Percentiles rank a stretch among this genome's conserved stretches.
phyloP scores from a whole-genome alignment of 2,888 invertebrate species.

The Cryptus armator region DNA sequence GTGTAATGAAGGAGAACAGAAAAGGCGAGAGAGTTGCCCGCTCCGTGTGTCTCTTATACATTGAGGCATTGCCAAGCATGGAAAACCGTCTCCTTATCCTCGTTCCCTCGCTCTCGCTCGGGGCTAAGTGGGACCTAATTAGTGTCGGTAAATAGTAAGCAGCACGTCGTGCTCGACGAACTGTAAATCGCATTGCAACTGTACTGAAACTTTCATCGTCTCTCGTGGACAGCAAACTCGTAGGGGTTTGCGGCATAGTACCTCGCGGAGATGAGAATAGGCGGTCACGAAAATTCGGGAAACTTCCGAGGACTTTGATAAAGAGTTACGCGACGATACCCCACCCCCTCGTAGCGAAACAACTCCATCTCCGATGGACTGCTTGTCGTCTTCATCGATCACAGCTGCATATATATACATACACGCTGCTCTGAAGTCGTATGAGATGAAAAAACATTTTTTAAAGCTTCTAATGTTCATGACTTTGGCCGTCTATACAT shows the following conservation, averaged over 20 bases:
- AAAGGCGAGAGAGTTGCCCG: background rate
- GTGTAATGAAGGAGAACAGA: slow-evolving; percentile 5
- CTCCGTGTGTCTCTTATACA: background rate
- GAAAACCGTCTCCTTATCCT: slow-evolving; percentile 5
- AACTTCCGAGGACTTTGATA: background rate
- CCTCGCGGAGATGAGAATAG: background rate
- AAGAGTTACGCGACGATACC: slow-evolving; percentile 24
- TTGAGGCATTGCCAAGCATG: background rate
- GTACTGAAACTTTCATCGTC: slow-evolving; percentile 8
- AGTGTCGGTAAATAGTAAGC: slow-evolving; percentile 29
- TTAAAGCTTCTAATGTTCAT: background rate
- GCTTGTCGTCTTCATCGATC: background rate
- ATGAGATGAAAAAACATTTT: background rate
- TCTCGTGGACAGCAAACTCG: background rate
- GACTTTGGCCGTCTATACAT: background rate
- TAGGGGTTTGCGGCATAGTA: background rate
- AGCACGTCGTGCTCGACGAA: background rate
- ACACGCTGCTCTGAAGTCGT: background rate
- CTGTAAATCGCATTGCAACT: slow-evolving; percentile 40
- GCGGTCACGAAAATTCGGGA: background rate
- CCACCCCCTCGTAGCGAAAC: background rate
- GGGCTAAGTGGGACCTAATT: slow-evolving; percentile 48
- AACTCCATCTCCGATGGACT: background rate
- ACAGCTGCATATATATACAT: background rate
- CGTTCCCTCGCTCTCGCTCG: slow-evolving; percentile 6